phyloP scores from a whole-genome alignment of 2,113 vertebrate species.

The Physeter macrocephalus region DNA sequence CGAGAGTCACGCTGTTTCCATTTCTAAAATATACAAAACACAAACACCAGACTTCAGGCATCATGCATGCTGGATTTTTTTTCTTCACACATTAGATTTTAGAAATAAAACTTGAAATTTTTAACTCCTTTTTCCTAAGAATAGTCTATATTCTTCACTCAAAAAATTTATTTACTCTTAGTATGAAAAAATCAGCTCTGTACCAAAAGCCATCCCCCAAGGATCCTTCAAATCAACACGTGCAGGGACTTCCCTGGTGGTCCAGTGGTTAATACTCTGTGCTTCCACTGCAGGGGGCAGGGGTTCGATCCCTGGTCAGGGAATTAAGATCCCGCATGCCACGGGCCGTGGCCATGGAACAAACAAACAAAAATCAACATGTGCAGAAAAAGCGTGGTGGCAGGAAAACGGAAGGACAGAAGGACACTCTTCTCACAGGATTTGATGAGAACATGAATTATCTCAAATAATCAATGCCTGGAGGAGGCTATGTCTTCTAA shows the following conservation, averaged over 20 bases:
- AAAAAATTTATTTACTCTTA: constrained; percentile 18
- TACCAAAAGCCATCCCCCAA: not conserved
- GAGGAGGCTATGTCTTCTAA: not conserved
- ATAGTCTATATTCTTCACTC: not conserved
- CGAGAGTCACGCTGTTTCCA: not conserved
- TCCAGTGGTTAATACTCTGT: too few relatives aligned
- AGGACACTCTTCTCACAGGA: not conserved
- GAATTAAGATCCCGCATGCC: too few relatives aligned
- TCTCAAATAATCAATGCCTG: not conserved
- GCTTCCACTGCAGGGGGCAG: too few relatives aligned
- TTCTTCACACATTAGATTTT: not conserved
- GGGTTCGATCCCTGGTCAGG: too few relatives aligned
- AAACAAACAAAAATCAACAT: not conserved
- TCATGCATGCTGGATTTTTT: not conserved
- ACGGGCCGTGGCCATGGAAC: too few relatives aligned
- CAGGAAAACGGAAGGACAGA: not conserved
- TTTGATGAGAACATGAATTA: not conserved
- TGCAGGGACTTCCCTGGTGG: too few relatives aligned
- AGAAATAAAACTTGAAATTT: not conserved
- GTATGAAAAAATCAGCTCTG: constrained; percentile 1
- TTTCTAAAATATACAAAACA: not conserved
- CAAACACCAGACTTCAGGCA: not conserved
- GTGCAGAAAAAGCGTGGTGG: not conserved
- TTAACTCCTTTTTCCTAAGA: constrained; percentile 6
- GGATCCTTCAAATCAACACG: not conserved